phyloP scores from a whole-genome alignment of 2,113 vertebrate species.

The Cheilinus undulatus region DNA sequence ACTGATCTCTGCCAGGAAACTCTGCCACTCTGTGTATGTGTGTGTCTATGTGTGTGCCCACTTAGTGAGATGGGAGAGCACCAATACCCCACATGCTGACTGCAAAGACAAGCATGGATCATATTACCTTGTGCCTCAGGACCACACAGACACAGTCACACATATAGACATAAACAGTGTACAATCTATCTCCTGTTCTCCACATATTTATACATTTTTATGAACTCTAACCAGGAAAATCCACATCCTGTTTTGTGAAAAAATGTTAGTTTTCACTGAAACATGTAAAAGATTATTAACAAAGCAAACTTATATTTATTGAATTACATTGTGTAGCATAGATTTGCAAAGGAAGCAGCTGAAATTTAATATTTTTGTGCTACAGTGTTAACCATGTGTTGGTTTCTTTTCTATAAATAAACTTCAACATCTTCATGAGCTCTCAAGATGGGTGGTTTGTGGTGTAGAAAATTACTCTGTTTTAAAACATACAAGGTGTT shows the following conservation, averaged over 20 bases:
- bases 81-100: constrained; percentile 50
- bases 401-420: constrained; percentile 60
- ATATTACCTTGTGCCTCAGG: constrained; percentile 48
- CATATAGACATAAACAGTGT: neutral
- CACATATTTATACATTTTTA: constrained; percentile 52
- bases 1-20: constrained; percentile 61
- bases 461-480: constrained; percentile 59
- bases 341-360: constrained; percentile 20
- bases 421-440: constrained; percentile 33
- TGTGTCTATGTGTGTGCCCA: constrained; percentile 6
- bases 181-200: constrained; percentile 9
- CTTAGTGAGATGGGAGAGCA: constrained; percentile 40
- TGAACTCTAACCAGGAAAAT: constrained; percentile 46
- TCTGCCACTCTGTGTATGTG: constrained; percentile 25
- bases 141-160: constrained; percentile 59
- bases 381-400: constrained; percentile 24
- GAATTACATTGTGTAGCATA: constrained; percentile 10
- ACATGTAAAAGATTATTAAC: constrained; percentile 8
- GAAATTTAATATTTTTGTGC: constrained; percentile 31
- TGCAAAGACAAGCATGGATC: constrained; percentile 62
- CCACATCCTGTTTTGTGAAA: constrained; percentile 53
- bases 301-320: constrained; percentile 12
- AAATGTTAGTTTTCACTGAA: constrained; percentile 53
- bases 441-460: constrained; percentile 71
- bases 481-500: constrained; percentile 74